Evolutionary conservation across 2,888 invertebrate species (phyloP), one percentile per base, ranked within the genome.

Genomic region (Galeopsomyia nigrocyanea): DNA sequence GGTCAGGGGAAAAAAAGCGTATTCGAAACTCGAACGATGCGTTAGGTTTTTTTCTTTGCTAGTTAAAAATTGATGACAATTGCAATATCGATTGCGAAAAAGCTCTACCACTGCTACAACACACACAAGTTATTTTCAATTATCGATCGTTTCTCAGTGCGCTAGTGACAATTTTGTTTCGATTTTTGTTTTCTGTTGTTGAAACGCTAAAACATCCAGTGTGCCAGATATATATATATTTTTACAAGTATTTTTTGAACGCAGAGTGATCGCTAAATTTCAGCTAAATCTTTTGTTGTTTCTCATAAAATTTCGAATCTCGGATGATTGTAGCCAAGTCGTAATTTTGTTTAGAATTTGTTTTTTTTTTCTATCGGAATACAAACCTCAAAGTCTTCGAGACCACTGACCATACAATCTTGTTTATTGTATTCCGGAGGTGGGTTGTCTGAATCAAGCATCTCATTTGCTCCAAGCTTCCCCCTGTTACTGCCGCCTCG

Each of bases 331-430:
- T 19, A 57, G 14, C 26, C 39, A 39, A 7, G 47, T 47, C 56
- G 22, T 2, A 22, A 9, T 56, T 22, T 22, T 2, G 39, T 46
- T 14, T 26, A 3, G 5, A 26, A 26, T n/a, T 39, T 22, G 21
- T 3, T 2, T 55, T 55, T 55, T 21, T 5, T 73, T 61, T n/a
- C 56, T 55, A 57, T 58, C 21, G 31, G 71, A 71, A 75, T 75
- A 78, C 77, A 78, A 79, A 84, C 85, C 81, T 85, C 85, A 72
- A 83, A 81, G 76, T 87, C 87, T 69, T 84, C 85, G 78, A 88
- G 85, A 80, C 88, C 87, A 76, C 88, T 87, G 76, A 88, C 86
- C 82, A 87, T 87, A 79, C 87, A 87, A 77, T 77, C 78, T 78
- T 86, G 81, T 80, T 85, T 87, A 70, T 77, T 77, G 78, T 86